Percentiles rank a stretch among this genome's conserved stretches.
These are phyloP conservation scores for Listronotus bonariensis DNA, from an alignment of 1,140 invertebrate species.

Conservation along the genomic window DNA sequence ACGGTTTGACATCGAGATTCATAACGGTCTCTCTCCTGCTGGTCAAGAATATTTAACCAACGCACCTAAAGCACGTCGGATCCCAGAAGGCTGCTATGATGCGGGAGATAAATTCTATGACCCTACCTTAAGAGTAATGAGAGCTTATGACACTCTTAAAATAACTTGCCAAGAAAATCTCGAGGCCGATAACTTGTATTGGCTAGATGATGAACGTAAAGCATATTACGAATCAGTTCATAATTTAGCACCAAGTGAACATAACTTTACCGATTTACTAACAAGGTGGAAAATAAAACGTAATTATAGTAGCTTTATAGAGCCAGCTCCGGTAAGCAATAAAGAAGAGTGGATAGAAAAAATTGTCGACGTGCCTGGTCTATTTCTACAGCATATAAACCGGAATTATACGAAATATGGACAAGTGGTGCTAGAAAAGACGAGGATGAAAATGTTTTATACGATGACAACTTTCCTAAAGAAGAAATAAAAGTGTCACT, in stretches of 20 bases:
- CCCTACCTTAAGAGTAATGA: slow-evolving; percentile 35
- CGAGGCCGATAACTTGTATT: too few relatives aligned
- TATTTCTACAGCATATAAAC: slow-evolving; percentile 56
- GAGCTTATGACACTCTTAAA: not conserved
- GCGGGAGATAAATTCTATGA: slow-evolving; percentile 55
- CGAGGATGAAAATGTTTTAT: too few relatives aligned
- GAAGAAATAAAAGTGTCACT: too few relatives aligned
- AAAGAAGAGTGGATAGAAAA: slow-evolving; percentile 60
- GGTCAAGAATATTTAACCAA: slow-evolving; percentile 50
- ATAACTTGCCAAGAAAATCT: too few relatives aligned
- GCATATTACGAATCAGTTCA: not conserved
- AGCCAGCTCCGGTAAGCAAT: slow-evolving; percentile 26
- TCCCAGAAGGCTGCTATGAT: slow-evolving; percentile 56
- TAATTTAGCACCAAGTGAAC: not conserved
- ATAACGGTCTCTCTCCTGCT: slow-evolving; percentile 52
- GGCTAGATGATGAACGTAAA: not conserved
- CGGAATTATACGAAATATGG: slow-evolving; percentile 61
- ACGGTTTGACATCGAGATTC: slow-evolving; percentile 47
- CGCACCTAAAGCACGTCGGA: slow-evolving; percentile 36
- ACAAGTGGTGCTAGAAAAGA: slow-evolving; percentile 27
- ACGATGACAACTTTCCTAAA: too few relatives aligned
- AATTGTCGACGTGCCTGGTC: slow-evolving; percentile 60
- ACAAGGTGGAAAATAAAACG: not conserved
- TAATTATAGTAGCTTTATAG: not conserved
- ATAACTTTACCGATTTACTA: not conserved